phyloP scores from a whole-genome alignment of 2,888 invertebrate genomes.

The Drosophila cyrtoloma region DNA sequence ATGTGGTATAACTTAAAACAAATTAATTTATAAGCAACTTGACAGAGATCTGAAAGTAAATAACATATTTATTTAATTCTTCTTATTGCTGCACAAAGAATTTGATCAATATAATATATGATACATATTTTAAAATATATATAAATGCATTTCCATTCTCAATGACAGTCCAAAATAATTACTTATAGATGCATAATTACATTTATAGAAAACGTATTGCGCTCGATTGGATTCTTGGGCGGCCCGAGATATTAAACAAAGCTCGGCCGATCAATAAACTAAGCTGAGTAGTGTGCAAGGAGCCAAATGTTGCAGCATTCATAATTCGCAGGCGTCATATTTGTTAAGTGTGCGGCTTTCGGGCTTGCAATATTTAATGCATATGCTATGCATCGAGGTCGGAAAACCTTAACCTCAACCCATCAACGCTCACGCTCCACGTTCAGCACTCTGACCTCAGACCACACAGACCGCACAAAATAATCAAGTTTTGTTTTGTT shows the following conservation, averaged over 20 bases:
- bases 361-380: slow-evolving; percentile 65
- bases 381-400: slow-evolving; percentile 28
- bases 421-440: slow-evolving; percentile 3
- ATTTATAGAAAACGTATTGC: slow-evolving; percentile 19
- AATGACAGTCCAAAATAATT: slow-evolving; percentile 35
- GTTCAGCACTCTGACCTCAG: slow-evolving; percentile 17
- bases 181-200: slow-evolving; percentile 36
- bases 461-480: slow-evolving; percentile 77
- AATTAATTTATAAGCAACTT: neutral
- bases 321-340: slow-evolving; percentile 74
- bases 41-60: no score
- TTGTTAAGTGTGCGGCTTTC: slow-evolving; percentile 69
- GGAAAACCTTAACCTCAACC: slow-evolving; percentile 37
- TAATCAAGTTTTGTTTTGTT: slow-evolving; percentile 84
- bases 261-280: slow-evolving; percentile 38
- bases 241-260: slow-evolving; percentile 21
- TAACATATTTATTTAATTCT: neutral
- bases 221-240: slow-evolving; percentile 42
- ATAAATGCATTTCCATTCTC: neutral
- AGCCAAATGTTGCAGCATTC: slow-evolving; percentile 18
- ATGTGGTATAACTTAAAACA: neutral
- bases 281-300: slow-evolving; percentile 13
- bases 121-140: neutral
- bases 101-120: neutral
- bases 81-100: neutral